phyloP scores from a whole-genome alignment of 2,797 vertebrate species.

The Clamator glandarius region DNA sequence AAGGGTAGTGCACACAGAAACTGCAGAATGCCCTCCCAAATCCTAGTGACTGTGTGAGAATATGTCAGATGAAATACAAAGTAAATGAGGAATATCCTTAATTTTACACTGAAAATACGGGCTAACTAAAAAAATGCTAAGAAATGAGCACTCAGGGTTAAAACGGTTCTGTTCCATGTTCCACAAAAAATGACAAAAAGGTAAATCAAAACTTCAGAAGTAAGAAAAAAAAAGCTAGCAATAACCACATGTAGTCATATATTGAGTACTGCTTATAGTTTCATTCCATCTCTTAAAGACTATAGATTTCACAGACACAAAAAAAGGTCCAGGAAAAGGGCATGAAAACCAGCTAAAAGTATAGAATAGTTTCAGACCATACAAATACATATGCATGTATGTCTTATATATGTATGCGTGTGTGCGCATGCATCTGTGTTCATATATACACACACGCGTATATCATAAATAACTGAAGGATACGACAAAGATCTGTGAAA shows the following conservation, averaged over 20 bases:
- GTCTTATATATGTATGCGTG: fast-evolving
- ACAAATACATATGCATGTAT: background rate
- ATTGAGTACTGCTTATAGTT: background rate
- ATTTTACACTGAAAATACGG: background rate
- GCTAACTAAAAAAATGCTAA: background rate
- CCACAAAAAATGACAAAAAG: background rate
- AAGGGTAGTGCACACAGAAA: too few species aligned
- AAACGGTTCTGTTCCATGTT: background rate
- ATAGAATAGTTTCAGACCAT: background rate
- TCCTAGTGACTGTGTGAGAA: background rate
- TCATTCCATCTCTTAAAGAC: background rate
- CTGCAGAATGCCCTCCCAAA: background rate
- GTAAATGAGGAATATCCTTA: background rate
- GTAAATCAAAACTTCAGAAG: background rate
- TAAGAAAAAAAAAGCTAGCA: background rate
- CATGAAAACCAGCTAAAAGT: background rate
- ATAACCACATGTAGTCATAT: background rate
- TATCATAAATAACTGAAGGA: background rate
- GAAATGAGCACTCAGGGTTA: background rate
- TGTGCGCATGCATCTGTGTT: fast-evolving
- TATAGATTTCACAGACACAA: background rate
- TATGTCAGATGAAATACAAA: background rate
- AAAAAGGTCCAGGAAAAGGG: background rate
- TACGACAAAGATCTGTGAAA: background rate
- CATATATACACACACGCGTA: background rate